phyloP scores from a whole-genome alignment of 2,113 vertebrate genomes.

The Eurystomus gularis region DNA sequence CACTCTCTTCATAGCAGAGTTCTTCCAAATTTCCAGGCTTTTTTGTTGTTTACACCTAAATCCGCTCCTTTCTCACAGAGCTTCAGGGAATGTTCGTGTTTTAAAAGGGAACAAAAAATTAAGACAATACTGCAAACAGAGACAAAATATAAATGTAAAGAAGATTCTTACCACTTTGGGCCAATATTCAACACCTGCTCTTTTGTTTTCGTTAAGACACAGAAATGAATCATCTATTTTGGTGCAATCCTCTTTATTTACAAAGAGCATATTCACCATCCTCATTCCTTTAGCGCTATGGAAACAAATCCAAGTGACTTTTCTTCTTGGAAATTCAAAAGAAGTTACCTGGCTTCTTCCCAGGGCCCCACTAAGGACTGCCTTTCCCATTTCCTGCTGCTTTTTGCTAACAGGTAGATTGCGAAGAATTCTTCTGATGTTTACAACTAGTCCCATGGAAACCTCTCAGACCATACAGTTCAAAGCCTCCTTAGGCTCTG shows the following conservation, averaged over 20 bases:
- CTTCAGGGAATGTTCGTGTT: not conserved
- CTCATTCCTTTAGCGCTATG: not conserved
- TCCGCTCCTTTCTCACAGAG: not conserved
- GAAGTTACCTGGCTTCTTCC: not conserved
- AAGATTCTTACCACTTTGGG: not conserved
- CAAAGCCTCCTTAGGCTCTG: not conserved
- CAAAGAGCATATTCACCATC: not conserved
- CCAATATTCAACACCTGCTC: conserved; percentile 6
- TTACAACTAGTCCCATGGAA: not conserved
- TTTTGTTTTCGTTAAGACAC: not conserved
- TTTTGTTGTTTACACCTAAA: not conserved
- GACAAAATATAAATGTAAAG: not conserved
- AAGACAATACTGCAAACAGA: not conserved
- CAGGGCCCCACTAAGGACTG: not conserved
- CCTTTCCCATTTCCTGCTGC: not conserved
- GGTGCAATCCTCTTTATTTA: conserved; percentile 3
- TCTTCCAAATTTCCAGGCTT: not conserved
- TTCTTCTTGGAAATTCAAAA: not conserved
- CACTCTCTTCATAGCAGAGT: not conserved
- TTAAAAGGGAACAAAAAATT: not conserved
- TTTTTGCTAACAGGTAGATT: conserved; percentile 29
- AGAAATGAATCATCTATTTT: not conserved
- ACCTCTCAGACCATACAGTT: not conserved
- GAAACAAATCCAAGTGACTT: not conserved
- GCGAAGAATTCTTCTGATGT: not conserved